Conservation (phyloP, 2,888 invertebrate genomes). For the Macrophya alboannulata region DNA sequence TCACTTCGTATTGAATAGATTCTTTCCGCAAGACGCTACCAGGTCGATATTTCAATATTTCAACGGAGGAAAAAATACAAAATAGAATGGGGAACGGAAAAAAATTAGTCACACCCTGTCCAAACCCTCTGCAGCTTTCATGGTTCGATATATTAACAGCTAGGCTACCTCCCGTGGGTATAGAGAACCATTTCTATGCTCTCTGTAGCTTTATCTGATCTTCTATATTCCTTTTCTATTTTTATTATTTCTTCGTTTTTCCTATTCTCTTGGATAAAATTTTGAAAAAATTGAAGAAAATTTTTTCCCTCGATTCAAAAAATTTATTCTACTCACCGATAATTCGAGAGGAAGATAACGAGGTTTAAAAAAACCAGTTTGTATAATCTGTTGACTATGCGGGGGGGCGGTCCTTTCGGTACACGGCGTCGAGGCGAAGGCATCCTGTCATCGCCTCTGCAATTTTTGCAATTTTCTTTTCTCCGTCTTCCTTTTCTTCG, state of each 20-base stretch:
- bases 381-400: conserved; percentile 31
- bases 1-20: conserved; percentile 65
- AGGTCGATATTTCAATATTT: conserved; percentile 36
- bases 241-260: background rate
- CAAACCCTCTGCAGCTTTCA: conserved; percentile 5
- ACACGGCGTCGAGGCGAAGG: conserved; percentile 75
- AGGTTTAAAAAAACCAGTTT: conserved; percentile 34
- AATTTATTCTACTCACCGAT: conserved; percentile 38
- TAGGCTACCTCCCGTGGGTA: background rate
- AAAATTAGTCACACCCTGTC: conserved; percentile 46
- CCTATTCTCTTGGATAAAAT: too few relatives aligned
- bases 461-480: conserved; percentile 58
- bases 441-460: conserved; percentile 79
- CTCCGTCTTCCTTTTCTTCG: conserved; percentile 56
- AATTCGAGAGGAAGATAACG: background rate
- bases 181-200: background rate
- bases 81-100: background rate
- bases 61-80: background rate
- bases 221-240: background rate
- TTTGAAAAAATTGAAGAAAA: too few relatives aligned
- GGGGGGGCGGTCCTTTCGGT: conserved; percentile 72
- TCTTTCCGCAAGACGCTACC: conserved; percentile 53
- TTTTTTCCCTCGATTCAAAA: too few relatives aligned
- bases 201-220: background rate
- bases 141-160: background rate